Conservation (phyloP, 2,797 vertebrate genomes). For the Spondyliosoma cantharus region DNA sequence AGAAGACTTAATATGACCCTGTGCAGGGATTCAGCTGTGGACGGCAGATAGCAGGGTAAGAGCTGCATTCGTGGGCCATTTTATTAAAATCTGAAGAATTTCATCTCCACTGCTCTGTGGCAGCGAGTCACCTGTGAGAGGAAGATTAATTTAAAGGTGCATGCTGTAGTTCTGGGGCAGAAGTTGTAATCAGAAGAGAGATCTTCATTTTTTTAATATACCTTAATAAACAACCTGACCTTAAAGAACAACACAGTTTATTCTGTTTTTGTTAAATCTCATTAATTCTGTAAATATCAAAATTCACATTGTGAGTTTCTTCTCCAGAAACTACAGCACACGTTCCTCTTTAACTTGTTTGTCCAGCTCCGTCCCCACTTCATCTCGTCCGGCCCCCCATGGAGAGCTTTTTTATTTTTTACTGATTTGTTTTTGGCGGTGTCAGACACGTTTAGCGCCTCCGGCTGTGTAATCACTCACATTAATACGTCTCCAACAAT, state of each 20-base stretch:
- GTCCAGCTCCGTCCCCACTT: background rate
- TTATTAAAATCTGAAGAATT: background rate
- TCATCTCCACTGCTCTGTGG: too few species aligned
- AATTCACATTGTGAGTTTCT: too few species aligned
- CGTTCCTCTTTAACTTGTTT: too few species aligned
- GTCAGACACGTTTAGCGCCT: background rate
- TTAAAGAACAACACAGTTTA: too few species aligned
- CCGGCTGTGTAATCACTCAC: background rate
- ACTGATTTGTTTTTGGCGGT: background rate
- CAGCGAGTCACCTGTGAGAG: too few species aligned
- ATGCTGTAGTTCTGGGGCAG: too few species aligned
- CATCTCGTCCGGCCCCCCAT: background rate
- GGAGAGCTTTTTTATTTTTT: background rate
- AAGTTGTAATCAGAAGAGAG: too few species aligned
- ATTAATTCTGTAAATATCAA: too few species aligned
- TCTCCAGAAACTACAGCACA: too few species aligned
- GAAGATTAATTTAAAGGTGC: background rate
- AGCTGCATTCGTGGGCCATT: background rate
- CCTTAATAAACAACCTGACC: too few species aligned
- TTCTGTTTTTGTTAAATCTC: too few species aligned
- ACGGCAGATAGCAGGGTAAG: constrained; percentile 8
- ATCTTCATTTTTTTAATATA: too few species aligned
- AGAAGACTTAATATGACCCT: background rate
- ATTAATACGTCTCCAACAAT: background rate
- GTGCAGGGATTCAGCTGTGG: background rate